Evolutionary conservation across 2,797 vertebrate species (phyloP), one percentile per base, ranked within the genome.

Genomic region (Rhynchotus rufescens): DNA sequence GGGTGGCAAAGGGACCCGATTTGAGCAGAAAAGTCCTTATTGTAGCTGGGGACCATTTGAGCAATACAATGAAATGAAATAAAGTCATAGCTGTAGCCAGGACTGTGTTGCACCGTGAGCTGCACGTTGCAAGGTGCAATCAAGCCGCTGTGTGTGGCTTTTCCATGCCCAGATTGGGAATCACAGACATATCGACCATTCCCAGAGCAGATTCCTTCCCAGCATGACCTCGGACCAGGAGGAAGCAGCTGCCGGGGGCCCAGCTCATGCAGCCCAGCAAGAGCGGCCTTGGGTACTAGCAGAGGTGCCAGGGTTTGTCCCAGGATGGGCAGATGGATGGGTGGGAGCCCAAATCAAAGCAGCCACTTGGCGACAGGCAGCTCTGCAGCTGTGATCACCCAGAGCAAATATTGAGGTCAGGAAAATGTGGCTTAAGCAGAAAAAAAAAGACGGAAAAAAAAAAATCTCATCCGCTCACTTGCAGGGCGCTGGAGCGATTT

Each of bases 401-500:
- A 40, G 87, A 42, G 34, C 45, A 20, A 52, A 59, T 47, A 2
- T 17, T 12, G 68, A 1, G 45, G 45, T 47, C 45, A 78, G 77
- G 67, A 69, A 90, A 89, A 76, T 16, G 71, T 76, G 89, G 76
- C 84, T 95, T 61, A 72, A 85, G 79, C 79, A 32, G 45, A 21
- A 21, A 21, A 21, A 47, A 47, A 21, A 47, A 47, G 21, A 21
- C 5, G 36, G 9, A 10, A 36, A 45, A 47, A 45, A 45, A 52
- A 5, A 88, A 51, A 3, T 2, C 22, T 86, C 36, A 80, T 62
- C 66, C 38, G 85, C 88, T 73, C 84, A 52, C 21, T 79, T 84
- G 82, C 89, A 47, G 89, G 85, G 74, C 62, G 4, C 91, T 79
- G 94, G 89, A 93, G 91, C 38, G 20, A 86, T 95, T 91, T 86